Percentiles rank a stretch among this genome's conserved stretches.
phyloP scores from a whole-genome alignment of 2,888 invertebrate species.

The Agonopterix subpropinquella region DNA sequence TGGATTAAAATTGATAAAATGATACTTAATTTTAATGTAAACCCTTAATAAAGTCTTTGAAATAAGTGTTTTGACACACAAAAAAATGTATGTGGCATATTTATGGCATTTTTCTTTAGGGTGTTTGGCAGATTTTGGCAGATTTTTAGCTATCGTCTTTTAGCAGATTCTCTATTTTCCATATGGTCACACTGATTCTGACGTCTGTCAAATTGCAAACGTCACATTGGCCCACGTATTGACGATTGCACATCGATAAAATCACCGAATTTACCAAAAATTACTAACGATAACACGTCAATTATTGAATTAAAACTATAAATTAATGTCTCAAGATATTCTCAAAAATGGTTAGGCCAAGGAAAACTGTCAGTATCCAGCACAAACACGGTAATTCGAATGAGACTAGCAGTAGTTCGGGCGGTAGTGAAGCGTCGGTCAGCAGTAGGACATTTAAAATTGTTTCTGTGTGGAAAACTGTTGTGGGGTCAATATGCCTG shows the following conservation, averaged over 20 bases:
- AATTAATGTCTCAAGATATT: constrained; percentile 9
- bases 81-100: no score
- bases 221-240: not conserved
- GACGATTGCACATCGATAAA: not conserved
- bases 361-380: constrained; percentile 36
- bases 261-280: constrained; percentile 13
- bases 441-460: constrained; percentile 31
- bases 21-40: no score
- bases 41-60: no score
- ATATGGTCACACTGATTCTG: no score
- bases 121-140: no score
- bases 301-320: constrained; percentile 22
- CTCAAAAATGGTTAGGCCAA: constrained; percentile 46
- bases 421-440: constrained; percentile 30
- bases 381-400: constrained; percentile 34
- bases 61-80: no score
- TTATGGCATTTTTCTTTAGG: no score
- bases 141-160: no score
- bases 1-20: no score
- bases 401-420: constrained; percentile 51
- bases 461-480: constrained; percentile 74
- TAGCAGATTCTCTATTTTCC: no score
- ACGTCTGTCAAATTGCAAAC: no score
- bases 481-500: constrained; percentile 77
- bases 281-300: constrained; percentile 27